phyloP scores from a whole-genome alignment of 2,113 vertebrate genomes.

The Egretta garzetta region DNA sequence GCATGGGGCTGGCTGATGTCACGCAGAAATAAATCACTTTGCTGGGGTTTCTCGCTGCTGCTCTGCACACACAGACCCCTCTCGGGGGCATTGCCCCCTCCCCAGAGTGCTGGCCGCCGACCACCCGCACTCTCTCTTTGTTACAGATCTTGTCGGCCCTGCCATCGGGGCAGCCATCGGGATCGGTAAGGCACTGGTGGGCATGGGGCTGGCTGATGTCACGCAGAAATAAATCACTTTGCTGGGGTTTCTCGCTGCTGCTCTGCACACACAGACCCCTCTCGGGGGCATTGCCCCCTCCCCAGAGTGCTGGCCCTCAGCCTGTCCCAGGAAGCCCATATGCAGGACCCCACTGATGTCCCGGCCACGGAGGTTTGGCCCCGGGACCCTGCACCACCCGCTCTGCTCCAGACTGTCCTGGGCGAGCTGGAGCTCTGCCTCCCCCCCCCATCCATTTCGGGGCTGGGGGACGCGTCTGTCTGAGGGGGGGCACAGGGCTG shows the following conservation, averaged over 20 bases:
- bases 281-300: neutral
- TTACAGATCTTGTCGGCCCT: neutral
- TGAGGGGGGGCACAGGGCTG: neutral
- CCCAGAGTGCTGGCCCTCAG: neutral
- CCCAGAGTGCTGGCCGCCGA: neutral
- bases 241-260: neutral
- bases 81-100: neutral
- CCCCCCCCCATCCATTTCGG: accelerated
- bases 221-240: accelerated
- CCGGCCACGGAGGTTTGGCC: neutral
- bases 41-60: neutral
- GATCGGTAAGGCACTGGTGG: neutral
- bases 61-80: neutral
- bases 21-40: accelerated
- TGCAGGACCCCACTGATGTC: neutral
- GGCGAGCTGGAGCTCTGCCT: neutral
- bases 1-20: neutral
- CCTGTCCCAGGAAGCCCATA: neutral
- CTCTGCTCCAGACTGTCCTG: neutral
- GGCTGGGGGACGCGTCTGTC: neutral
- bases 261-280: neutral
- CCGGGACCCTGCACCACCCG: too few species aligned
- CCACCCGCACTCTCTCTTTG: neutral
- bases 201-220: neutral
- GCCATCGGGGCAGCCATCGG: accelerated